Percentiles rank a stretch among this genome's conserved stretches.
phyloP scores from a whole-genome alignment of 2,888 invertebrate genomes.

The Odontocerum albicorne region DNA sequence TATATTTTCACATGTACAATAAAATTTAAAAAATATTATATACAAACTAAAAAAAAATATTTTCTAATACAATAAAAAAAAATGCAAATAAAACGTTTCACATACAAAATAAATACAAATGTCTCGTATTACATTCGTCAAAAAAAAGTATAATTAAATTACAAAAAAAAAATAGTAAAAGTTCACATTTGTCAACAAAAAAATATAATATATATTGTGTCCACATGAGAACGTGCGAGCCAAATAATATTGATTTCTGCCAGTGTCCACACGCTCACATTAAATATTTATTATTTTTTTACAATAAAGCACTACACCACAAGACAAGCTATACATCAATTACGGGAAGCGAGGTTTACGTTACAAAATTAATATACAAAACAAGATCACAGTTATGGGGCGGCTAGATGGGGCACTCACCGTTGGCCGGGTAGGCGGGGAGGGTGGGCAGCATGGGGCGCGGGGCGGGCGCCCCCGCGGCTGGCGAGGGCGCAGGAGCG shows the following conservation, averaged over 20 bases:
- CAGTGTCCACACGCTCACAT: slow-evolving; percentile 22
- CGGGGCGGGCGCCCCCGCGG: slow-evolving; percentile 48
- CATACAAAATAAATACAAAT: slow-evolving; percentile 35
- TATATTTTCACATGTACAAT: slow-evolving; percentile 27
- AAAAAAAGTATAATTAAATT: slow-evolving; percentile 21
- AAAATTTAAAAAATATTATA: slow-evolving; percentile 33
- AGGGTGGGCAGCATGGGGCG: slow-evolving; percentile 42
- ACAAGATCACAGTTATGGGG: slow-evolving; percentile 34
- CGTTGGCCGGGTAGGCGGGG: slow-evolving; percentile 55
- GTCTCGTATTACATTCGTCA: slow-evolving; percentile 29
- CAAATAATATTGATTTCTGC: slow-evolving; percentile 20
- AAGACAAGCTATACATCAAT: slow-evolving; percentile 23
- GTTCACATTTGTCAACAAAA: slow-evolving; percentile 3
- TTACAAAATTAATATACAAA: slow-evolving; percentile 24
- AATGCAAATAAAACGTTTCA: slow-evolving; percentile 35
- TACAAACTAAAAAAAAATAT: slow-evolving; percentile 34
- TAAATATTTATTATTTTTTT: neutral
- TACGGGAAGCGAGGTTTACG: slow-evolving; percentile 43
- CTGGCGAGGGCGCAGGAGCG: slow-evolving; percentile 41
- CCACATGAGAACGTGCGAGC: neutral
- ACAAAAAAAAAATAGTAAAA: slow-evolving; percentile 19
- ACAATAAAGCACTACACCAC: slow-evolving; percentile 21
- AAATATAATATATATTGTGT: slow-evolving; percentile 1
- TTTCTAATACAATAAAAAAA: slow-evolving; percentile 28
- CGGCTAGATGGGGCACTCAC: slow-evolving; percentile 59